A percentile compares a stretch with the other conserved stretches of the same genome.
Evolutionary conservation across 2,888 invertebrate genomes (phyloP).

Genomic region (Halictus ligatus): DNA sequence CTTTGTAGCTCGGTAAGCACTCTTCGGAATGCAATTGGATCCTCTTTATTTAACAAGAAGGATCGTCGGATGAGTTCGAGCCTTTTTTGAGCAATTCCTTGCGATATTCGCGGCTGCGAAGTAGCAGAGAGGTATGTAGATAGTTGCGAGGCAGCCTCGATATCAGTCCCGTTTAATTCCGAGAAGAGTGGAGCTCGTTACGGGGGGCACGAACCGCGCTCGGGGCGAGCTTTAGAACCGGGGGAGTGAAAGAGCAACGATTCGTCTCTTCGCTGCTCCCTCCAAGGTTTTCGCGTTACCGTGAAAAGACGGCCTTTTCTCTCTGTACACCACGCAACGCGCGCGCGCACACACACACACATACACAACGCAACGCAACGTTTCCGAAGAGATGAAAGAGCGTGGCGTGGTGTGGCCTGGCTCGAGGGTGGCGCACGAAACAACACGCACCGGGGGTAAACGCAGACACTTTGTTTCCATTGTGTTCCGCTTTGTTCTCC

Average conservation of each 20-base stretch:
- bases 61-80: no score
- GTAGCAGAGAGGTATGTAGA: background rate
- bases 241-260: slow-evolving; percentile 13
- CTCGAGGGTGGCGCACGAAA: slow-evolving; percentile 35
- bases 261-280: slow-evolving; percentile 44
- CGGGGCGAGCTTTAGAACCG: background rate
- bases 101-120: background rate
- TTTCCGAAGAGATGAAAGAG: slow-evolving; percentile 47
- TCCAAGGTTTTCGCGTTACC: slow-evolving; percentile 34
- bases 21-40: no score
- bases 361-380: background rate
- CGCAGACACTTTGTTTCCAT: slow-evolving; percentile 55
- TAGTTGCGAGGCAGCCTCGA: background rate
- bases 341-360: background rate
- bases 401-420: background rate
- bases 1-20: no score
- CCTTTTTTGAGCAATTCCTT: no score
- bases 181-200: slow-evolving; percentile 20
- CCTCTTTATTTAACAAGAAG: no score
- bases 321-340: background rate
- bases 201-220: background rate
- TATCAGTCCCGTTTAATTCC: background rate
- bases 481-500: slow-evolving; percentile 45
- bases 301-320: slow-evolving; percentile 45
- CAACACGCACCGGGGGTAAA: slow-evolving; percentile 45